phyloP scores from a whole-genome alignment of 1,140 invertebrate genomes.

The Thaumetopoea pityocampa region DNA sequence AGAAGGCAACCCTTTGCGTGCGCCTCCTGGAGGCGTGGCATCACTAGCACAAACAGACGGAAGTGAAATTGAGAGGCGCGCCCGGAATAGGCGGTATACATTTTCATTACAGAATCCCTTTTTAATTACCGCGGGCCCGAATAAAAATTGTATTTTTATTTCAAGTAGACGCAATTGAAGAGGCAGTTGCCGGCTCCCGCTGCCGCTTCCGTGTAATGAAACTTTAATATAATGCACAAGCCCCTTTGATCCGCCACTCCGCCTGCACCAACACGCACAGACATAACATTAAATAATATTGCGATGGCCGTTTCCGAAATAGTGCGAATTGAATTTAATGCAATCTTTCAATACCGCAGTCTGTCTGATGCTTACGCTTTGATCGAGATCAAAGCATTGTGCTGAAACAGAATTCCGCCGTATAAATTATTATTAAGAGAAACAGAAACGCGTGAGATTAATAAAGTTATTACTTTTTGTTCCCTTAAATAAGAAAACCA shows the following conservation, averaged over 20 bases:
- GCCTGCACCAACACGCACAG: slow-evolving; percentile 58
- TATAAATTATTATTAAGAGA: no score
- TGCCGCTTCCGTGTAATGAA: slow-evolving; percentile 60
- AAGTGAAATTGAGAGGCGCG: slow-evolving; percentile 71
- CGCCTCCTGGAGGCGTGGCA: slow-evolving; percentile 59
- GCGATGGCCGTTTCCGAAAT: slow-evolving; percentile 12
- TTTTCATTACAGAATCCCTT: slow-evolving; percentile 74
- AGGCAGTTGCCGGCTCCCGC: slow-evolving; percentile 66
- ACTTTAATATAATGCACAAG: slow-evolving; percentile 73
- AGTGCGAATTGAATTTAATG: slow-evolving; percentile 6
- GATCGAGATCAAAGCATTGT: no score
- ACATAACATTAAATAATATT: slow-evolving; percentile 26
- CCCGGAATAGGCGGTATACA: slow-evolving; percentile 69
- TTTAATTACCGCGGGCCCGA: slow-evolving; percentile 71
- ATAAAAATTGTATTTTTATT: slow-evolving; percentile 75
- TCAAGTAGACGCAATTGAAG: slow-evolving; percentile 74
- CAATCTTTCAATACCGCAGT: no score
- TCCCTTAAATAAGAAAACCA: no score
- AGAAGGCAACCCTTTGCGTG: slow-evolving; percentile 51
- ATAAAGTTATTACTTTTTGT: no score
- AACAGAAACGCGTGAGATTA: no score
- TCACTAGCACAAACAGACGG: slow-evolving; percentile 68
- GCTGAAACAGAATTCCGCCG: no score
- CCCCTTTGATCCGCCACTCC: slow-evolving; percentile 70
- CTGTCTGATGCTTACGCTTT: no score